Conservation (phyloP, 1,140 invertebrate species). For the Capitella teleta region DNA sequence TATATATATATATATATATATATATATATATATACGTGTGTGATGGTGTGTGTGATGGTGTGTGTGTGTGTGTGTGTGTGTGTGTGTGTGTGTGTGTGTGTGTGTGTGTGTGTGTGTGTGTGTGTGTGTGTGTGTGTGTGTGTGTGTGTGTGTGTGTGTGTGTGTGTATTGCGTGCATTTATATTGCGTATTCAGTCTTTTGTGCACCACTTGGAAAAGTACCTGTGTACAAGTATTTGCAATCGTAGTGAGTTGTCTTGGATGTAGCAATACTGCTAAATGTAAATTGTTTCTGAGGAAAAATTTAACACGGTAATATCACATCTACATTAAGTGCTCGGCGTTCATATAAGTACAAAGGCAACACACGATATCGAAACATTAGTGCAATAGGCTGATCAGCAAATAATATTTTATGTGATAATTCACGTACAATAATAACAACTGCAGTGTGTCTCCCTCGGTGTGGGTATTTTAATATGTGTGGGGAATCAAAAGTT, state of each 20-base stretch:
- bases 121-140: slow-evolving; percentile 5
- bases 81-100: background rate
- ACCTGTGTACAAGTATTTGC: background rate
- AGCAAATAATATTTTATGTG: too few relatives aligned
- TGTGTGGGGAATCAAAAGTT: too few relatives aligned
- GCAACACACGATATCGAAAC: too few relatives aligned
- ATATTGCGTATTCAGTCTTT: background rate
- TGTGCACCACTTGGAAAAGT: background rate
- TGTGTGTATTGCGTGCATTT: background rate
- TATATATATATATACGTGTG: background rate
- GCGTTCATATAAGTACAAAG: too few relatives aligned
- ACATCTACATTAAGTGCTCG: background rate
- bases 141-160: slow-evolving; percentile 1
- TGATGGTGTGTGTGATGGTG: background rate
- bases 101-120: slow-evolving; percentile 3
- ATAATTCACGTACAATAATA: too few relatives aligned
- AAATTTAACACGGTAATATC: background rate
- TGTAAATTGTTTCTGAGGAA: background rate
- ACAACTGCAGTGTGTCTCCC: too few relatives aligned
- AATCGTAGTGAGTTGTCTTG: background rate
- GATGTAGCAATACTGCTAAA: background rate
- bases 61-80: slow-evolving; percentile 1
- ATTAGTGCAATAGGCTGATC: too few relatives aligned
- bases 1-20: too few relatives aligned
- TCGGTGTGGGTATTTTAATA: too few relatives aligned